phyloP scores from a whole-genome alignment of 2,797 vertebrate species.

The Peromyscus melanophrys region DNA sequence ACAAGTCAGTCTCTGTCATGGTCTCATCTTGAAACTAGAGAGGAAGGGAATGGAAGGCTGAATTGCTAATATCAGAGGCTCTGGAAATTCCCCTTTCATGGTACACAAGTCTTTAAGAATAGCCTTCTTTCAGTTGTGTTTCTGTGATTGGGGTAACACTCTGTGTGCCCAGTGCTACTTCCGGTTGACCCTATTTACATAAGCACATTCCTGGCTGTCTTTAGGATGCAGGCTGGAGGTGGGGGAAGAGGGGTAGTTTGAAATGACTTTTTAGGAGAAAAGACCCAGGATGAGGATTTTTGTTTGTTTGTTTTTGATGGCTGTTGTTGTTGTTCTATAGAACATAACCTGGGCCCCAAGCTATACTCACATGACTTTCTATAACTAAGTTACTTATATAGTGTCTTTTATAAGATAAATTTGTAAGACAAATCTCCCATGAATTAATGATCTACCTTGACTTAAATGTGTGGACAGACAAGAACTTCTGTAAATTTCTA shows the following conservation, averaged over 20 bases:
- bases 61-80: constrained; percentile 89
- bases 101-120: constrained; percentile 85
- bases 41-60: constrained; percentile 90
- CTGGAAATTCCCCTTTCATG: constrained; percentile 92
- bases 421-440: neutral
- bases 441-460: neutral
- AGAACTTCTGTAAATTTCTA: neutral
- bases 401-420: neutral
- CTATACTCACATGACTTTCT: neutral
- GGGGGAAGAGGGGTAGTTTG: rapidly evolving
- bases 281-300: neutral
- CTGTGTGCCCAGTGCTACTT: neutral
- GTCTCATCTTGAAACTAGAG: constrained; percentile 92
- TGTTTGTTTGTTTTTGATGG: neutral
- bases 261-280: neutral
- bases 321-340: neutral
- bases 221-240: neutral
- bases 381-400: neutral
- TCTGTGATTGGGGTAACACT: constrained; percentile 68
- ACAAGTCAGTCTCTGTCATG: constrained; percentile 85
- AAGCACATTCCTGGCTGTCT: neutral
- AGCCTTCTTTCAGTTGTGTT: constrained; percentile 85
- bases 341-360: neutral
- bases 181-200: neutral
- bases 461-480: neutral